Base-by-base conservation (phyloP, 2,797 vertebrate species). In the Antennarius maculatus region DNA sequence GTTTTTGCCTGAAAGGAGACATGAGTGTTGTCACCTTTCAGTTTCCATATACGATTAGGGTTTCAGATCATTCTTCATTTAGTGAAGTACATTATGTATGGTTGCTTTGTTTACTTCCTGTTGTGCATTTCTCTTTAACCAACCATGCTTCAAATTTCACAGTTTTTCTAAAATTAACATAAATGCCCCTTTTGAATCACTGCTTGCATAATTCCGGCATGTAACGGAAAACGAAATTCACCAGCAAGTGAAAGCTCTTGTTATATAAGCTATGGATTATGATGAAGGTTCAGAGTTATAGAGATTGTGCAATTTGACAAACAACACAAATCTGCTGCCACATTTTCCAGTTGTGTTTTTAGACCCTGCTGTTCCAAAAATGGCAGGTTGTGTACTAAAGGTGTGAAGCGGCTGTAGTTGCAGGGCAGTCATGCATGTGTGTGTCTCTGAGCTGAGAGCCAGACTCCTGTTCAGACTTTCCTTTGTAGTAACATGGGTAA, bases 231-330 rank as follows among this genome's bases (percentile, higher is more conserved):
- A 69, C 41, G 61, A 80, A 81, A 84, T n/a, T 54, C 76, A 63
- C n/a, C 31, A n/a, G 62, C 12, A 15, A 85, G 76, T 71, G 53
- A 86, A 63, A 34, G 53, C 77, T 73, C 34, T 54, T 18, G 67
- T 90, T 90, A 89, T 76, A 70, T 88, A 90, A 90, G 71, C 7
- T n/a, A 31, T 42, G 79, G 86, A 89, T 91, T 89, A 86, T 83
- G 74, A 84, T 74, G 68, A 72, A 74, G 84, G 72, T 84, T 83
- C 79, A 76, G 79, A 58, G 65, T 82, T 82, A 80, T 81, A 81
- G 81, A 79, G 74, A 80, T 78, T 80, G 76, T 82, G 79, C 79
- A 79, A 77, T 86, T 87, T 72, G 79, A 80, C 84, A 87, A 89
- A 90, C 77, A 72, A 74, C 66, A 76, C 68, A 85, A 80, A 85